Conservation (phyloP, 2,888 invertebrate genomes). For the Odontocolon sp. region DNA sequence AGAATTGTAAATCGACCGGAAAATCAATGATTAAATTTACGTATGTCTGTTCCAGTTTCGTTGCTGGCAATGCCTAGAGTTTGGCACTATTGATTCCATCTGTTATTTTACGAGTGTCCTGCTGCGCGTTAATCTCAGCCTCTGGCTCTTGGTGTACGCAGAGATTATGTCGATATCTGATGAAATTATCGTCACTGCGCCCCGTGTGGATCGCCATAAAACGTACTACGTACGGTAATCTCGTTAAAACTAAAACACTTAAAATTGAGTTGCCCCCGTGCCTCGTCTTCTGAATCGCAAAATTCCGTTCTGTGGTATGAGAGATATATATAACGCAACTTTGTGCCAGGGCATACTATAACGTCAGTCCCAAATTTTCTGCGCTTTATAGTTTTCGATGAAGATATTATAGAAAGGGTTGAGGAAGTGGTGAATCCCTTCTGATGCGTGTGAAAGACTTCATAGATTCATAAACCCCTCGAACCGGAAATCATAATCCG, state of each 20-base stretch:
- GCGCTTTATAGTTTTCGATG: conserved; percentile 6
- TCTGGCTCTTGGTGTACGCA: not conserved
- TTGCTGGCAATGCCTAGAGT: not conserved
- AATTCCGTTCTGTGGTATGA: not conserved
- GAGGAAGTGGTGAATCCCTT: not conserved
- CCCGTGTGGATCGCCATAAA: conserved; percentile 62
- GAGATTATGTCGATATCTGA: conserved; percentile 59
- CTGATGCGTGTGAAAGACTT: conserved; percentile 4
- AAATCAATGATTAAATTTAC: conserved; percentile 3
- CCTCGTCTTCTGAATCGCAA: conserved; percentile 1
- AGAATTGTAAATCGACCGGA: not conserved
- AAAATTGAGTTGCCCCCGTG: conserved; percentile 58
- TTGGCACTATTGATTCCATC: conserved; percentile 33
- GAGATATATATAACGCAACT: conserved; percentile 6
- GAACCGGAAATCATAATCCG: conserved; percentile 43
- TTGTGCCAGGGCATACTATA: not conserved
- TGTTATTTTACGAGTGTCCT: conserved; percentile 32
- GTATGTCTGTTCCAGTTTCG: not conserved
- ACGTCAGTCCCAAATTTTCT: conserved; percentile 11
- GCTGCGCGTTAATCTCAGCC: conserved; percentile 27
- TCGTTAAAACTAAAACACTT: conserved; percentile 70
- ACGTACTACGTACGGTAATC: conserved; percentile 34
- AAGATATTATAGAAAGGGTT: conserved; percentile 13
- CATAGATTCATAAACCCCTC: conserved; percentile 38
- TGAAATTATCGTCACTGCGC: conserved; percentile 63